Evolutionary conservation across 2,113 vertebrate species (phyloP), one percentile per base, ranked within the genome.

Genomic region (Chaetorhynchus papuensis): DNA sequence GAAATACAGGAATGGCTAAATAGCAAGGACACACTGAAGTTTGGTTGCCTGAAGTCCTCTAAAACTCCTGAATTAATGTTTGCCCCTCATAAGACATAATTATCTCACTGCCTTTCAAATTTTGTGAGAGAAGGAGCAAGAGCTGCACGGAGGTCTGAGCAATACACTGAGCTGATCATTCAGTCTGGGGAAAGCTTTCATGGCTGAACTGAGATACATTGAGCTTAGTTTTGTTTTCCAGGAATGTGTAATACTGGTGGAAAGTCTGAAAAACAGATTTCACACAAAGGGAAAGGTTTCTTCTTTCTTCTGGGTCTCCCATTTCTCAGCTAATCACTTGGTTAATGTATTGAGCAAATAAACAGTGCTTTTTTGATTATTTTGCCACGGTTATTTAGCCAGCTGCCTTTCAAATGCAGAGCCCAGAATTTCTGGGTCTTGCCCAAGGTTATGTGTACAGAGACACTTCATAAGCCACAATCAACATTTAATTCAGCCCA

Each of bases 381-480:
- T 95, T 96, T 85, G 71, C 82, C 78, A 70, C 0, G 3, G 61
- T 45, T 91, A 50, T 91, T 94, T 87, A 95, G 57, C 59, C 92
- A 90, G 75, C 75, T 90, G 91, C 85, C 26, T 96, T 93, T 93
- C 68, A 87, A 85, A 95, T 13, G 59, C 82, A 77, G 60, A 91
- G 66, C 79, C 50, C 75, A 77, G 92, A 83, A 85, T 85, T 91
- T 91, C 85, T 96, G 91, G 92, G 93, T 87, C 90, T 86, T 88
- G 75, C 91, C 91, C 87, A 94, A 93, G 93, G 93, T 94, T 90
- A 90, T 85, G 79, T 87, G 90, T 96, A 87, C 83, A 87, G 65
- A 94, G 83, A 83, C 42, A 77, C 91, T 93, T 90, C 87, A 63
- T 93, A 94, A 94, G 79, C 90, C 63, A 85, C 82, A 90, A 91